phyloP scores from a whole-genome alignment of 2,888 invertebrate genomes.

The Thereva unica region DNA sequence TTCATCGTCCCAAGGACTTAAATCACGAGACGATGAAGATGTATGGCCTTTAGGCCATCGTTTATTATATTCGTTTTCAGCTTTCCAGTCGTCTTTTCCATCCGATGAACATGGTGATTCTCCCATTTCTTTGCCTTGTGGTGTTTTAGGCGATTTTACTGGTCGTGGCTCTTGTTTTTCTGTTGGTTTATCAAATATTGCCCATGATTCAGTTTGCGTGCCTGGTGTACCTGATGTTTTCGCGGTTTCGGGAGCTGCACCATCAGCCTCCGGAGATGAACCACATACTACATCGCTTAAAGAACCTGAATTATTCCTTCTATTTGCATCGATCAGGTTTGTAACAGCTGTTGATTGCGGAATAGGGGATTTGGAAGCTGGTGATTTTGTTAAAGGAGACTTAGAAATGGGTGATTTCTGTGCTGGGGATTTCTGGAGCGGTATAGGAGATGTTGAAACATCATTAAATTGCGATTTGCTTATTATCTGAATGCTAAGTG shows the following conservation, averaged over 20 bases:
- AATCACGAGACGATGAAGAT: constrained; percentile 75
- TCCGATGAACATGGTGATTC: constrained; percentile 81
- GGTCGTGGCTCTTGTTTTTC: not conserved
- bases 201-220: constrained; percentile 62
- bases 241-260: constrained; percentile 16
- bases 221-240: constrained; percentile 40
- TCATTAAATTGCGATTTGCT: constrained; percentile 55
- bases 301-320: constrained; percentile 62
- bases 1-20: constrained; percentile 82
- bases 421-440: constrained; percentile 51
- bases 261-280: constrained; percentile 66
- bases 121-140: constrained; percentile 48
- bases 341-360: constrained; percentile 59
- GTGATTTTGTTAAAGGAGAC: constrained; percentile 46
- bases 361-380: constrained; percentile 41
- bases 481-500: constrained; percentile 36
- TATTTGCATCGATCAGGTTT: constrained; percentile 54
- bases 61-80: constrained; percentile 58
- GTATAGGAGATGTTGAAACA: constrained; percentile 58
- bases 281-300: constrained; percentile 67
- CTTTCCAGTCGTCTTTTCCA: constrained; percentile 67
- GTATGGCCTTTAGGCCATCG: constrained; percentile 66
- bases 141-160: constrained; percentile 34
- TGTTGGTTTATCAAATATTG: constrained; percentile 62
- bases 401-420: constrained; percentile 47